phyloP scores from a whole-genome alignment of 2,888 invertebrate species.

The Dryadula phaetusa region DNA sequence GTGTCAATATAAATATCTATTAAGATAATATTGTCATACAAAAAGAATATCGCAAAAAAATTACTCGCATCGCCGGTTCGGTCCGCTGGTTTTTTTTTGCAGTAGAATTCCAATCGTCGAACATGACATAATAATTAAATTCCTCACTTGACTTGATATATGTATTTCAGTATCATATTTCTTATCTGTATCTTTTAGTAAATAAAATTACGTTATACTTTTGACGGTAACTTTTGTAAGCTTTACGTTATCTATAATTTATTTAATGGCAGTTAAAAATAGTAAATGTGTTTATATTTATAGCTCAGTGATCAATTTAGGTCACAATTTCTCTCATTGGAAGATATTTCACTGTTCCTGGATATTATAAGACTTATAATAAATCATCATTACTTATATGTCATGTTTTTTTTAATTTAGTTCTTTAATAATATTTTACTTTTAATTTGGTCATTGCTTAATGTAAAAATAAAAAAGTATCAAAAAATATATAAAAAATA shows the following conservation, averaged over 20 bases:
- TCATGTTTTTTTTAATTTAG: too few species aligned
- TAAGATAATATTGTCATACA: conserved; percentile 4
- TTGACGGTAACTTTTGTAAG: background rate
- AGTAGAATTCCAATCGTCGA: conserved; percentile 27
- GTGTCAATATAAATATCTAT: conserved; percentile 16
- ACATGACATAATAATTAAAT: conserved; percentile 37
- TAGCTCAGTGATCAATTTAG: too few species aligned
- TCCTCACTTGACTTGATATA: conserved; percentile 26
- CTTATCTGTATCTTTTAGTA: conserved; percentile 1
- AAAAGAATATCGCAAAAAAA: conserved; percentile 11
- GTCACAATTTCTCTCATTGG: too few species aligned
- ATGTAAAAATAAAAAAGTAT: too few species aligned
- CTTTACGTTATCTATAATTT: background rate
- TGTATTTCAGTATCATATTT: conserved; percentile 13
- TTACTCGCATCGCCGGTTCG: conserved; percentile 14
- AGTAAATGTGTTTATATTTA: too few species aligned
- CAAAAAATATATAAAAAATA: too few species aligned
- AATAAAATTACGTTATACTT: background rate
- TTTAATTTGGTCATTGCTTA: too few species aligned
- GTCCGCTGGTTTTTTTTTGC: conserved; percentile 27
- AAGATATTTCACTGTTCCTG: too few species aligned
- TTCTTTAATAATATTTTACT: too few species aligned
- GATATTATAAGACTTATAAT: too few species aligned
- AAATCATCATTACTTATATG: too few species aligned
- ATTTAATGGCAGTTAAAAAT: too few species aligned